A percentile compares a stretch with the other conserved stretches of the same genome.
phyloP scores from a whole-genome alignment of 2,797 vertebrate genomes.

The Zenarchopterus dispar region DNA sequence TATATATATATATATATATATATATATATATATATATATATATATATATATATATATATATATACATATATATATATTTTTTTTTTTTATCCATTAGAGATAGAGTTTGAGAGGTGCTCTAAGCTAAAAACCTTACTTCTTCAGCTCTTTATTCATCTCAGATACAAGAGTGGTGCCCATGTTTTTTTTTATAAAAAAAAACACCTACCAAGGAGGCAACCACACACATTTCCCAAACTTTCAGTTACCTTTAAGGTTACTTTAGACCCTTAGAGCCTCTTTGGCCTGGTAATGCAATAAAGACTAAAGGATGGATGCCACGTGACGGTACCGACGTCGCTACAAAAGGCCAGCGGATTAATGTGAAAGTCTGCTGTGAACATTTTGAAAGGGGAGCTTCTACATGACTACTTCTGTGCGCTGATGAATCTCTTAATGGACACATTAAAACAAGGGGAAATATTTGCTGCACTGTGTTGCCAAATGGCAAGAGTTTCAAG shows the following conservation, averaged over 20 bases:
- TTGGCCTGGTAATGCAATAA: slow-evolving; percentile 3
- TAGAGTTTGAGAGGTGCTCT: too few relatives aligned
- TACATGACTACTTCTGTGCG: slow-evolving; percentile 59
- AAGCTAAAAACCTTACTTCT: neutral
- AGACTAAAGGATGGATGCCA: slow-evolving; percentile 17
- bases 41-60: too few relatives aligned
- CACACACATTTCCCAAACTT: slow-evolving; percentile 18
- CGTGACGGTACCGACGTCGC: slow-evolving; percentile 31
- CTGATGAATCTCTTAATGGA: slow-evolving; percentile 72
- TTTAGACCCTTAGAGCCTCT: slow-evolving; percentile 16
- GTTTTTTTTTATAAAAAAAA: slow-evolving; percentile 19
- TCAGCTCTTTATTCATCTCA: neutral
- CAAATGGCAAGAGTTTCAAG: slow-evolving; percentile 64
- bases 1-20: too few relatives aligned
- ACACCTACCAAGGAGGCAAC: slow-evolving; percentile 4
- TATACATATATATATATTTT: too few relatives aligned
- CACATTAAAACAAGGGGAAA: slow-evolving; percentile 73
- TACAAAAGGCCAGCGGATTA: slow-evolving; percentile 47
- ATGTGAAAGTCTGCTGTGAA: slow-evolving; percentile 65
- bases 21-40: too few relatives aligned
- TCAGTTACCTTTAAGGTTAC: slow-evolving; percentile 12
- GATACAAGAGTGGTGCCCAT: neutral
- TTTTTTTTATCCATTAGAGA: too few relatives aligned
- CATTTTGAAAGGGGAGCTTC: slow-evolving; percentile 55
- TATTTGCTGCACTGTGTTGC: slow-evolving; percentile 59